Evolutionary conservation across 2,888 invertebrate species (phyloP), one percentile per base, ranked within the genome.

Genomic region (Abscondita cerata): DNA sequence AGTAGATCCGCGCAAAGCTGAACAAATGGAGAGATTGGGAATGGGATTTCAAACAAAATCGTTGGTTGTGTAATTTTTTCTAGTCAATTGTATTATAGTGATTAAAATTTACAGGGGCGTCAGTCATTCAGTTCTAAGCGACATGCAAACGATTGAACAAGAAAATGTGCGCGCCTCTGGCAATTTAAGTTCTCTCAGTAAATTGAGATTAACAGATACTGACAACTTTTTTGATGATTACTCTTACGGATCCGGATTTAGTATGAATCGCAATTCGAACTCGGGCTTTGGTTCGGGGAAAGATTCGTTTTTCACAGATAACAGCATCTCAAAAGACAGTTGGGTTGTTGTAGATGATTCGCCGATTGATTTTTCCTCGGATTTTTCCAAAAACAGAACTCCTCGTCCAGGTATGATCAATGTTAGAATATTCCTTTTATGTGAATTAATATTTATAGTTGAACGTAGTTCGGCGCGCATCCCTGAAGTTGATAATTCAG

Each of bases 81-180:
- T 2, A 4, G 12, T 31, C 15, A 4, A 12, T 25, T 48, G 12
- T 25, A 25, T 25, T 25, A 25, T n/a, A 2, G 15, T 5, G 1
- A 4, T 48, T 48, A 20, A 8, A 19, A 31, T 33, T 51, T 78
- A 52, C 69, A 87, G 87, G 46, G 89, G 87, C 52, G 85, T 90
- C 9, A 92, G 90, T 66, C 95, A 95, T 83, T 96, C 96, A 9
- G 95, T 95, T 9, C 78, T 93, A 55, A 89, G 88, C 58, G 96
- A 95, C 79, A 97, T 98, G 96, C 89, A 92, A 76, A 86, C 86
- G 16, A 95, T 98, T 75, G 91, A 94, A 76, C 97, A 97, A 82
- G 91, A 95, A 77, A 86, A 84, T 71, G 80, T 85, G 6, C 80
- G 82, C 20, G 74, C 79, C 6, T 73, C 77, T 12, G 80, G 78